A percentile compares a stretch with the other conserved stretches of the same genome.
These are phyloP conservation scores for Drosophila azteca DNA, from an alignment of 1,140 invertebrate genomes.

Conservation along the genomic window DNA sequence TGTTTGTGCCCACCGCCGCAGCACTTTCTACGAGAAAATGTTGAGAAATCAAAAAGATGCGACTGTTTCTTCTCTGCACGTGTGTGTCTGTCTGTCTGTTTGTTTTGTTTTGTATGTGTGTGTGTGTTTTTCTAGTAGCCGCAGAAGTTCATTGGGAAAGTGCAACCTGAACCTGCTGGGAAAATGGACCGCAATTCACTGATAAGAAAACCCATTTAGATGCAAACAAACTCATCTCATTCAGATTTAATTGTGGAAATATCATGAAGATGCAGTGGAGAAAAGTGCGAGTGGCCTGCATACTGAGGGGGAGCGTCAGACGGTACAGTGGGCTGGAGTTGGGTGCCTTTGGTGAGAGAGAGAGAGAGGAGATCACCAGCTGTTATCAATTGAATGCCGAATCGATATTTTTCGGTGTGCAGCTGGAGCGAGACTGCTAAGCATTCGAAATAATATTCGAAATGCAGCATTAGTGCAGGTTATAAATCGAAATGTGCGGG, in stretches of 20 bases:
- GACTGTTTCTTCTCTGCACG: slow-evolving; percentile 48
- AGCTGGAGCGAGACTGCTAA: slow-evolving; percentile 21
- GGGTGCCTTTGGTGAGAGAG: slow-evolving; percentile 28
- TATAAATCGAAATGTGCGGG: slow-evolving; percentile 38
- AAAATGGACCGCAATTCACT: slow-evolving; percentile 73
- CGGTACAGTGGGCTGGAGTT: slow-evolving; percentile 19
- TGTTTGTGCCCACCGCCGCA: slow-evolving; percentile 48
- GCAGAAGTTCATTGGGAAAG: slow-evolving; percentile 74
- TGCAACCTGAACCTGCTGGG: slow-evolving; percentile 69
- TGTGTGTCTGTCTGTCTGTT: slow-evolving; percentile 8
- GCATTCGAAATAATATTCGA: slow-evolving; percentile 6
- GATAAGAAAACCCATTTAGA: slow-evolving; percentile 61
- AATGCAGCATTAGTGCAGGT: slow-evolving; percentile 30
- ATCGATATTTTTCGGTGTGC: slow-evolving; percentile 30
- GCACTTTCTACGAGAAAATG: slow-evolving; percentile 81
- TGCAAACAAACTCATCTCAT: slow-evolving; percentile 34
- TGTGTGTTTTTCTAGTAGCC: slow-evolving; percentile 42
- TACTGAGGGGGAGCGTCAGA: too few relatives aligned
- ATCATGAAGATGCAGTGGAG: slow-evolving; percentile 18
- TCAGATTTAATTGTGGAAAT: slow-evolving; percentile 44
- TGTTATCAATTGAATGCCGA: slow-evolving; percentile 33
- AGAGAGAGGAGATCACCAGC: slow-evolving; percentile 3
- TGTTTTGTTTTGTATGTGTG: slow-evolving; percentile 3
- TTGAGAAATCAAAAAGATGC: slow-evolving; percentile 81
- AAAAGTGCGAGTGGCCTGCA: slow-evolving; percentile 22